These are phyloP conservation scores for Zootermopsis nevadensis DNA, from an alignment of 2,888 invertebrate species.

Conservation along the genomic window DNA sequence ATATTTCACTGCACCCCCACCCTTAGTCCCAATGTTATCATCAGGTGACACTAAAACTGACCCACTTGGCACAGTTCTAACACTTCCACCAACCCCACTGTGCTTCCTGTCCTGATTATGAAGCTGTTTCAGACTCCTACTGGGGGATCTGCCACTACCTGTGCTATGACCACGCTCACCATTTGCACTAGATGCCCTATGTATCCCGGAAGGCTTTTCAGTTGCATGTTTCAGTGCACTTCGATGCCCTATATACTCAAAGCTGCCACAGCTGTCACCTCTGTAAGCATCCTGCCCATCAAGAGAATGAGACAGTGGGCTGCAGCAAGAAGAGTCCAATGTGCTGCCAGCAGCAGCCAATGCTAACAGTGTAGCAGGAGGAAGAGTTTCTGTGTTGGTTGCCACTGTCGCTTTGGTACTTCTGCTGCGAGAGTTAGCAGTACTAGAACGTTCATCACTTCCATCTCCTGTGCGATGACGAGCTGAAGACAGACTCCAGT, in stretches of 20 bases:
- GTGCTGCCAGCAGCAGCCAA: constrained; percentile 64
- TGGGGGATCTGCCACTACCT: constrained; percentile 10
- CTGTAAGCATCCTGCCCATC: constrained; percentile 72
- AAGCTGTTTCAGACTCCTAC: constrained; percentile 31
- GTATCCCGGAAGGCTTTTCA: constrained; percentile 14
- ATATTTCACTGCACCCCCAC: constrained; percentile 6
- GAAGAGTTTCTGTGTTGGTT: constrained; percentile 57
- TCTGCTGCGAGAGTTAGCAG: constrained; percentile 36
- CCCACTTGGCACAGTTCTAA: constrained; percentile 18
- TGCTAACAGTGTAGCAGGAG: constrained; percentile 70
- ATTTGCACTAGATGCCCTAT: constrained; percentile 20
- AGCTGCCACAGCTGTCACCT: constrained; percentile 74
- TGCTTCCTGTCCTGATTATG: constrained; percentile 42
- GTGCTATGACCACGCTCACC: constrained; percentile 11
- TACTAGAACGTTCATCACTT: constrained; percentile 31
- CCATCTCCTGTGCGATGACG: constrained; percentile 36
- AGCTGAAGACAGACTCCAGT: constrained; percentile 49
- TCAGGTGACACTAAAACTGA: constrained; percentile 38
- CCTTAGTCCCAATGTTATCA: constrained; percentile 38
- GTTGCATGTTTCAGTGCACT: constrained; percentile 46
- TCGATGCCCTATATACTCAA: constrained; percentile 68
- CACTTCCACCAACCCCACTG: constrained; percentile 18
- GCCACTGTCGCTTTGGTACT: constrained; percentile 46
- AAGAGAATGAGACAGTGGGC: constrained; percentile 68
- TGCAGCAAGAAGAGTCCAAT: constrained; percentile 64